Conservation (phyloP, 2,113 vertebrate genomes). For the Polypterus senegalus region DNA sequence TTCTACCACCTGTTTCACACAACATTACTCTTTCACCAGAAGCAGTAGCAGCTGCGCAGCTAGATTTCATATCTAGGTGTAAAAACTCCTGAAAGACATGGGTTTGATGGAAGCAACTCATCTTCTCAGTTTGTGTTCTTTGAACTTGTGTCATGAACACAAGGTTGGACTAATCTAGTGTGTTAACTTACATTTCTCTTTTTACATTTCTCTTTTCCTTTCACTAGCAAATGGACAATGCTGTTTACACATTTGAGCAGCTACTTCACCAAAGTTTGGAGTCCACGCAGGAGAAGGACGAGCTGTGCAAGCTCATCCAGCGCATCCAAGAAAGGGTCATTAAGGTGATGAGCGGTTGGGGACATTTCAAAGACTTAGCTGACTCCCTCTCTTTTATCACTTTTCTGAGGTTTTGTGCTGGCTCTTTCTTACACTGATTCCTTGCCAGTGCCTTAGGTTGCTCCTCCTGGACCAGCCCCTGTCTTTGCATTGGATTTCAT, state of each 20-base stretch:
- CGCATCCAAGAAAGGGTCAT: constrained; percentile 84
- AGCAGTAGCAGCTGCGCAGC: too few relatives aligned
- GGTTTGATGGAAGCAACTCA: too few relatives aligned
- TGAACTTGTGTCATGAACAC: not conserved
- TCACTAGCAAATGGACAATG: constrained; percentile 86
- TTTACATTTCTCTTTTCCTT: not conserved
- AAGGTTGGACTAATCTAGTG: not conserved
- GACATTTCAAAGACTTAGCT: too few relatives aligned
- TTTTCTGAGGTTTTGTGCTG: too few relatives aligned
- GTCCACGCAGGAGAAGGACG: constrained; percentile 52
- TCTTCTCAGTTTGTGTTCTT: too few relatives aligned
- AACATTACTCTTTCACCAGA: too few relatives aligned
- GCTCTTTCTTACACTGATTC: not conserved
- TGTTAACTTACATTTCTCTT: not conserved
- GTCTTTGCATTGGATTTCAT: not conserved
- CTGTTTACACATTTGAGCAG: constrained; percentile 84
- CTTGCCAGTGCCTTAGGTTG: not conserved
- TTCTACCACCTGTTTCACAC: too few relatives aligned
- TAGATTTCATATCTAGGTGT: too few relatives aligned
- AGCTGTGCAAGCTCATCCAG: constrained; percentile 79
- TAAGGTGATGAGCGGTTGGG: constrained; percentile 56
- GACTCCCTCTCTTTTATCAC: not conserved
- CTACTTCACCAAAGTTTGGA: constrained; percentile 81
- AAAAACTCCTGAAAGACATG: too few relatives aligned
- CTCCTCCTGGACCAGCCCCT: too few relatives aligned